Evolutionary conservation across 1,140 invertebrate species (phyloP).

Genomic region (Lanistes nyassanus): DNA sequence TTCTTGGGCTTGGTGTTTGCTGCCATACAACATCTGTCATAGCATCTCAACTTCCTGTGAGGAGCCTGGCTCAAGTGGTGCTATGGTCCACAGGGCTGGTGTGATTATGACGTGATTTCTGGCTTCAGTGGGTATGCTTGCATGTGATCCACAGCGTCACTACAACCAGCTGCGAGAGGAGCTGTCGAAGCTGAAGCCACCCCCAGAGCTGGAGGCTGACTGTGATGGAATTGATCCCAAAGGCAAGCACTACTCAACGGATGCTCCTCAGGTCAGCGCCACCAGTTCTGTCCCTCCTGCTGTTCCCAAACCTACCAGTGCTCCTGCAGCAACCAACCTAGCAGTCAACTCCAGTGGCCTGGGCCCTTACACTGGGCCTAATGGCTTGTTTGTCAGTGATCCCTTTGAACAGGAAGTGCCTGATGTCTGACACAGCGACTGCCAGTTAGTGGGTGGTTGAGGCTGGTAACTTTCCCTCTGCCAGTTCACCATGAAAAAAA

Average conservation of each 20-base stretch:
- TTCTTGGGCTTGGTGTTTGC: too few species aligned
- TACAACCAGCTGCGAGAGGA: constrained; percentile 83
- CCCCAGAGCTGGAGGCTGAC: constrained; percentile 71
- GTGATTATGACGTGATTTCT: too few species aligned
- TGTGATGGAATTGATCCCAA: constrained; percentile 42
- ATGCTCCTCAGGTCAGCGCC: constrained; percentile 26
- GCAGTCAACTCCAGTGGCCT: constrained; percentile 10
- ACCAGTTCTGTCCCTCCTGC: background rate
- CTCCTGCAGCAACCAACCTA: background rate
- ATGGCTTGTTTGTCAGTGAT: constrained; percentile 4
- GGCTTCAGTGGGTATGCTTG: too few species aligned
- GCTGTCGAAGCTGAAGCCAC: constrained; percentile 80
- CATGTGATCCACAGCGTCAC: constrained; percentile 72
- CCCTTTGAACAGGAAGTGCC: constrained; percentile 4
- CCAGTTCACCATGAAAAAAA: too few species aligned
- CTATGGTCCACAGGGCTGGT: too few species aligned
- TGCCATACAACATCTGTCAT: too few species aligned
- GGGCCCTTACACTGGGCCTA: constrained; percentile 10
- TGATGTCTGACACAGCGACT: background rate
- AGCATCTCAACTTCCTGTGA: too few species aligned
- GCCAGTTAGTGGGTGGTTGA: too few species aligned
- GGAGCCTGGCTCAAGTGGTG: too few species aligned
- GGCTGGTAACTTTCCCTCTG: too few species aligned
- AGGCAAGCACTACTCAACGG: constrained; percentile 49
- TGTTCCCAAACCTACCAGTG: background rate